Percentiles rank a stretch among this genome's conserved stretches.
Evolutionary conservation across 2,113 vertebrate species (phyloP).

Genomic region (Sebastes schlegelii): DNA sequence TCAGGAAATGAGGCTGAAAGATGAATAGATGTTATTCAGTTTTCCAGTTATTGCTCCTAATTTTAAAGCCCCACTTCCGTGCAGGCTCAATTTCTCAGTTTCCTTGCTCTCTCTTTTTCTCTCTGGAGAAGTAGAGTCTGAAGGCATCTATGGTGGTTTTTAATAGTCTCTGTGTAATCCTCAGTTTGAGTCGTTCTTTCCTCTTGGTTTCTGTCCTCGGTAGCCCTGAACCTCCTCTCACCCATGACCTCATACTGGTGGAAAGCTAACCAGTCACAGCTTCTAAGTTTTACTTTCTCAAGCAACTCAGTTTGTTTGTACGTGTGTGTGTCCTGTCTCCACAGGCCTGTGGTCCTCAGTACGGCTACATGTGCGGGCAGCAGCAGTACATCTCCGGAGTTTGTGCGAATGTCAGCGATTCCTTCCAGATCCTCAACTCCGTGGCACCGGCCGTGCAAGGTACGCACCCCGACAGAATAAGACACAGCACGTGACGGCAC

Average conservation of each 20-base stretch:
- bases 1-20: constrained; percentile 16
- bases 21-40: constrained; percentile 41
- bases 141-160: constrained; percentile 33
- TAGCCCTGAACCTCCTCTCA: constrained; percentile 51
- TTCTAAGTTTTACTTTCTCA: constrained; percentile 30
- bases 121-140: constrained; percentile 1
- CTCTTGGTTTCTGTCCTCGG: constrained; percentile 52
- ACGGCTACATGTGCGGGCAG: constrained; percentile 94
- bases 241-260: constrained; percentile 59
- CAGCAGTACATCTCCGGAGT: constrained; percentile 95
- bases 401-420: constrained; percentile 94
- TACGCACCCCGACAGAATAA: constrained; percentile 69
- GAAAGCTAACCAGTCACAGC: constrained; percentile 57
- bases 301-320: constrained; percentile 27
- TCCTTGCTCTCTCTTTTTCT: constrained; percentile 7
- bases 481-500: constrained; percentile 24
- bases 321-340: constrained; percentile 60
- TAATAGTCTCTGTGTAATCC: constrained; percentile 37
- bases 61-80: constrained; percentile 27
- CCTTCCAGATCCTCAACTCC: constrained; percentile 91
- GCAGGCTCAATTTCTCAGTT: not conserved
- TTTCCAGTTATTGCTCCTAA: constrained; percentile 59
- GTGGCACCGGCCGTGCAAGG: constrained; percentile 91
- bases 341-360: constrained; percentile 97
- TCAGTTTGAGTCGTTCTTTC: constrained; percentile 59